Conservation (phyloP, 2,797 vertebrate genomes). For the Merluccius polli region DNA sequence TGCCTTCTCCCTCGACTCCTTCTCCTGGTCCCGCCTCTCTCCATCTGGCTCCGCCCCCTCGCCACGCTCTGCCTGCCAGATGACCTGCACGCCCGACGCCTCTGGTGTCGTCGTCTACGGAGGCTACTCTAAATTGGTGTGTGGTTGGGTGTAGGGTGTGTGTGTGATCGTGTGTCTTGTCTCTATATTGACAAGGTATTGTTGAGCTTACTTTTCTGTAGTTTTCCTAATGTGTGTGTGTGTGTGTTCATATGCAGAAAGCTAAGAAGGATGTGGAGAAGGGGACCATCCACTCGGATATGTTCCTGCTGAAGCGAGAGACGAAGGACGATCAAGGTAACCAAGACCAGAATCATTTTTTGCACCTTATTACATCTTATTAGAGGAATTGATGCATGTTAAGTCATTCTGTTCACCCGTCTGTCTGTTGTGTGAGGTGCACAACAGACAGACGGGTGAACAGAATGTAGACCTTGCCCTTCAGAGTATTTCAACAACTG, state of each 20-base stretch:
- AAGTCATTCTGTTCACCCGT: background rate
- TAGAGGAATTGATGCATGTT: no score
- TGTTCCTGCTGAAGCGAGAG: slow-evolving; percentile 85
- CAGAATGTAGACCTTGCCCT: background rate
- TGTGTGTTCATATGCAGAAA: slow-evolving; percentile 67
- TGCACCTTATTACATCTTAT: no score
- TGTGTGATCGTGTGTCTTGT: background rate
- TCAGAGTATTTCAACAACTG: background rate
- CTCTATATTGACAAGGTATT: background rate
- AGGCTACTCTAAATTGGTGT: slow-evolving; percentile 92
- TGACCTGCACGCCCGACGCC: slow-evolving; percentile 80
- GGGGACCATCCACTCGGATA: slow-evolving; percentile 89
- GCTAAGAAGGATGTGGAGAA: slow-evolving; percentile 94
- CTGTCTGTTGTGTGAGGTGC: no score
- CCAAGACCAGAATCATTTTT: background rate
- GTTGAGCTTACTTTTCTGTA: background rate
- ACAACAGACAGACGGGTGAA: background rate
- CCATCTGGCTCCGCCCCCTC: slow-evolving; percentile 76
- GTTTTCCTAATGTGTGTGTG: background rate
- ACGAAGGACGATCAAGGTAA: slow-evolving; percentile 74
- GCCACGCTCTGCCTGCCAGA: slow-evolving; percentile 86
- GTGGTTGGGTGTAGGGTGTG: slow-evolving; percentile 25
- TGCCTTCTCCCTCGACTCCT: slow-evolving; percentile 87
- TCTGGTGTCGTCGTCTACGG: slow-evolving; percentile 81
- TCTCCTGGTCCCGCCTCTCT: slow-evolving; percentile 82